These are phyloP conservation scores for Pseudococcus longispinus DNA, from an alignment of 2,888 invertebrate genomes.

Conservation along the genomic window DNA sequence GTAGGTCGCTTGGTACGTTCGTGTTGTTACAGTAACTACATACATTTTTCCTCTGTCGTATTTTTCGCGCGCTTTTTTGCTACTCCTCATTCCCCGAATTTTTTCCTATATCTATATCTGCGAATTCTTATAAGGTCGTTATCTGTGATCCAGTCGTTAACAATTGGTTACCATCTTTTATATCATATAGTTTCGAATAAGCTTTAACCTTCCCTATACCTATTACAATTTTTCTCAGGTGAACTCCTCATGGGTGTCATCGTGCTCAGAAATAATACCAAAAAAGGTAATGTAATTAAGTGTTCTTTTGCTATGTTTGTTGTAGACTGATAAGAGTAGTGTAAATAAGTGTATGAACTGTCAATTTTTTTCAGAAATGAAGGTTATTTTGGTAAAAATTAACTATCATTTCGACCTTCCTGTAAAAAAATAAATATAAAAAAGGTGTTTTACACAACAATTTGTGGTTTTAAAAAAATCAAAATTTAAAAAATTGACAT, in stretches of 20 bases:
- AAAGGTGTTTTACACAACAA: too few relatives aligned
- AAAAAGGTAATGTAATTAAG: constrained; percentile 42
- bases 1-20: constrained; percentile 55
- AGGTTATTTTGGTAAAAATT: too few relatives aligned
- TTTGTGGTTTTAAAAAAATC: too few relatives aligned
- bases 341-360: neutral
- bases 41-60: constrained; percentile 15
- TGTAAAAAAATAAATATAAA: too few relatives aligned
- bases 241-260: constrained; percentile 48
- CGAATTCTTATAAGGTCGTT: neutral
- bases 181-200: constrained; percentile 36
- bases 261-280: constrained; percentile 51
- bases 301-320: neutral
- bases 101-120: neutral
- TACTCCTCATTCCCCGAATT: neutral
- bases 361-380: neutral
- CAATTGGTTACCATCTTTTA: constrained; percentile 45
- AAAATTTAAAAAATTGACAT: too few relatives aligned
- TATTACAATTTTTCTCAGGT: neutral
- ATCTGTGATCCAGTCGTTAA: constrained; percentile 47
- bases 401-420: too few relatives aligned
- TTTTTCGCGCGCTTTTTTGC: constrained; percentile 33
- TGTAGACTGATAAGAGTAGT: neutral
- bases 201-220: neutral
- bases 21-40: constrained; percentile 46